Conservation (phyloP, 1,140 invertebrate species). For the Macrosteles quadrilineatus region DNA sequence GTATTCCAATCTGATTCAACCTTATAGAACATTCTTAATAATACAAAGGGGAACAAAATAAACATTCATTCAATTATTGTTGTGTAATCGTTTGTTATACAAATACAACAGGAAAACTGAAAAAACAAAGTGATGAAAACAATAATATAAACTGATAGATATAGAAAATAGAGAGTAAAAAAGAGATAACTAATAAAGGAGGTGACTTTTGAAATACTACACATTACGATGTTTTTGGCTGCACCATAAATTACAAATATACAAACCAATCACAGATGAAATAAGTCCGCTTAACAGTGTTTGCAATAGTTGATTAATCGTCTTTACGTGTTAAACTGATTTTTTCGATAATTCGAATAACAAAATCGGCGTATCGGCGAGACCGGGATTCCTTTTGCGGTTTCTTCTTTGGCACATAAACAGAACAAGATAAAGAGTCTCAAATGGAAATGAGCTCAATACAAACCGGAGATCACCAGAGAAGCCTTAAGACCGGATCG, state of each 20-base stretch:
- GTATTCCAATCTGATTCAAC: no score
- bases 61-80: not conserved
- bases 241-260: slow-evolving; percentile 23
- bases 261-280: slow-evolving; percentile 25
- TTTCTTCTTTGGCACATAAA: slow-evolving; percentile 27
- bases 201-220: not conserved
- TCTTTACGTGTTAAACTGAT: not conserved
- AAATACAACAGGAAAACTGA: slow-evolving; percentile 26
- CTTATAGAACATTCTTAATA: no score
- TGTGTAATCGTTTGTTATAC: slow-evolving; percentile 16
- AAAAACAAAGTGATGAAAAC: slow-evolving; percentile 15
- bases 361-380: not conserved
- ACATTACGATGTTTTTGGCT: slow-evolving; percentile 8
- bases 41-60: no score
- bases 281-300: not conserved
- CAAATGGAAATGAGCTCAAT: slow-evolving; percentile 4
- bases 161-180: not conserved
- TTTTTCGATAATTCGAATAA: not conserved
- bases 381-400: not conserved
- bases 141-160: slow-evolving; percentile 23
- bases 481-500: not conserved
- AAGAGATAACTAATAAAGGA: not conserved
- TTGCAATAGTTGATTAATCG: slow-evolving; percentile 1
- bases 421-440: not conserved
- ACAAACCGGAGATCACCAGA: slow-evolving; percentile 3